phyloP scores from a whole-genome alignment of 2,888 invertebrate species.

The Zaprionus bogoriensis region DNA sequence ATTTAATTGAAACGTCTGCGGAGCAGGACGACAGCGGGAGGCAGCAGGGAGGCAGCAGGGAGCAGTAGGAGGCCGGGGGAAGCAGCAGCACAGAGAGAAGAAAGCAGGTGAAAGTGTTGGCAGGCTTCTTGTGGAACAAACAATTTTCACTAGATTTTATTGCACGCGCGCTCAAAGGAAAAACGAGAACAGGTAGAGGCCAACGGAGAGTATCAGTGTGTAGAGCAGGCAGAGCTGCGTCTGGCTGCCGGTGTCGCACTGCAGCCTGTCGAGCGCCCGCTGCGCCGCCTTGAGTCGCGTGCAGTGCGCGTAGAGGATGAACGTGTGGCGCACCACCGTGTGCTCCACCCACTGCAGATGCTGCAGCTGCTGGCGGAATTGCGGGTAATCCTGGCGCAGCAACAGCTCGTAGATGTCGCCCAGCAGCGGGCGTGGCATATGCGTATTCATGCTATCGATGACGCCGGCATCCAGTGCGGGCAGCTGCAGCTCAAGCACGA shows the following conservation, averaged over 20 bases:
- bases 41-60: background rate
- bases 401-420: constrained; percentile 29
- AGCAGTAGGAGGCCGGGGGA: background rate
- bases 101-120: constrained; percentile 39
- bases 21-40: constrained; percentile 2
- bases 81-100: background rate
- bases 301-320: constrained; percentile 43
- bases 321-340: constrained; percentile 33
- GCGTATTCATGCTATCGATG: constrained; percentile 21
- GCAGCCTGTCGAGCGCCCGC: constrained; percentile 12
- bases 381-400: background rate
- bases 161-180: constrained; percentile 12
- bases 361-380: constrained; percentile 34
- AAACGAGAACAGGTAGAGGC: constrained; percentile 31
- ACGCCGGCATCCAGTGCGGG: constrained; percentile 10
- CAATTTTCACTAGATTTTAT: background rate
- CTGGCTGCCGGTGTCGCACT: background rate
- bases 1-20: constrained; percentile 75
- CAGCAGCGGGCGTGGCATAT: constrained; percentile 22
- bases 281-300: constrained; percentile 26
- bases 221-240: constrained; percentile 22
- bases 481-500: constrained; percentile 14
- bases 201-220: constrained; percentile 7
- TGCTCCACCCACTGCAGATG: constrained; percentile 43
- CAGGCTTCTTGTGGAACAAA: no score